Evolutionary conservation across 2,888 invertebrate genomes (phyloP).

Genomic region (Laothoe populi): DNA sequence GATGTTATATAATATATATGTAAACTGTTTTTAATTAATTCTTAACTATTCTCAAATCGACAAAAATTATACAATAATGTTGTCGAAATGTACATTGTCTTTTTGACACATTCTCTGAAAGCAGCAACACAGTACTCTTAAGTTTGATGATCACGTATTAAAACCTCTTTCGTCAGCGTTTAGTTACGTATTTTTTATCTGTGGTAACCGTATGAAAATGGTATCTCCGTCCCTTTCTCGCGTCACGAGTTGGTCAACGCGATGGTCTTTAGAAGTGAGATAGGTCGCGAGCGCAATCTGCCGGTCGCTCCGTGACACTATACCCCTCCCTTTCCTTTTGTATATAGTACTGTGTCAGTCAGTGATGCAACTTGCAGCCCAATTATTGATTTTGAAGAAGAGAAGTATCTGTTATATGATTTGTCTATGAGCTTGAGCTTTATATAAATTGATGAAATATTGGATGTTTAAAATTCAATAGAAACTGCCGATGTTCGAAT

Average conservation of each 20-base stretch:
- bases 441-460: too few species aligned
- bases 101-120: background rate
- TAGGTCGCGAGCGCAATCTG: conserved; percentile 51
- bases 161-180: conserved; percentile 35
- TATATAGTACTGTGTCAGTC: background rate
- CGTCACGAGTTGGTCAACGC: conserved; percentile 43
- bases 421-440: background rate
- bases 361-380: background rate
- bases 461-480: too few species aligned
- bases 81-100: too few species aligned
- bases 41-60: too few species aligned
- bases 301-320: conserved; percentile 48
- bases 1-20: too few species aligned
- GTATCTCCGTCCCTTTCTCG: conserved; percentile 39
- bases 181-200: conserved; percentile 42
- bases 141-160: conserved; percentile 44
- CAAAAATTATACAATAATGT: too few species aligned
- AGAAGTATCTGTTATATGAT: background rate
- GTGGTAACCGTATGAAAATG: conserved; percentile 41
- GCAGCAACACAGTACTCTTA: conserved; percentile 24
- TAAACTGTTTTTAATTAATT: too few species aligned
- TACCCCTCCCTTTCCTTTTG: conserved; percentile 42
- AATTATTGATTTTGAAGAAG: background rate
- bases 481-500: too few species aligned
- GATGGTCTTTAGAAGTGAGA: conserved; percentile 47